Percentiles rank a stretch among this genome's conserved stretches.
These are phyloP conservation scores for Silurus aristotelis DNA, from an alignment of 2,797 vertebrate genomes.

Conservation along the genomic window DNA sequence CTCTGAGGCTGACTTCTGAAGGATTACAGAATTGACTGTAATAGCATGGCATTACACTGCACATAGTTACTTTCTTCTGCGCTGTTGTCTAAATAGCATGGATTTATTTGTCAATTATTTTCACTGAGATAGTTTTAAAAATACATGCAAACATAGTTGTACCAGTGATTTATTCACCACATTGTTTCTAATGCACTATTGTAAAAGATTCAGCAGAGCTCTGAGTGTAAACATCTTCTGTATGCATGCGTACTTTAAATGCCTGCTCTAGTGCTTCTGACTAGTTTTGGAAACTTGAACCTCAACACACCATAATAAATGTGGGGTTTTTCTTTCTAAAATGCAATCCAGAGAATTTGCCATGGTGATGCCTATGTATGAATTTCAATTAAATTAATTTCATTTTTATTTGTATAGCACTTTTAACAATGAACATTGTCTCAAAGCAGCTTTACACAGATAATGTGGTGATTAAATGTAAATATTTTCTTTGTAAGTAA, in stretches of 20 bases:
- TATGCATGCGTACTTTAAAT: not conserved
- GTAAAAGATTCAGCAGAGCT: not conserved
- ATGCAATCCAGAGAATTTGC: not conserved
- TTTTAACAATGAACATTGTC: too few relatives aligned
- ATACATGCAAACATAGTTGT: not conserved
- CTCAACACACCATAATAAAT: not conserved
- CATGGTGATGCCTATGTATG: not conserved
- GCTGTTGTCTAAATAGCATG: not conserved
- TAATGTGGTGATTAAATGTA: too few relatives aligned
- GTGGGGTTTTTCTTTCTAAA: not conserved
- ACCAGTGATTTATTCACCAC: not conserved
- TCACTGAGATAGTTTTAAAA: not conserved
- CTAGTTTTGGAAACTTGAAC: not conserved
- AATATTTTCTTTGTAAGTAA: too few relatives aligned
- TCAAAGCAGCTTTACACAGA: too few relatives aligned
- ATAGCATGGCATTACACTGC: not conserved
- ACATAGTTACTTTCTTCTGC: not conserved
- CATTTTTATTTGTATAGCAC: too few relatives aligned
- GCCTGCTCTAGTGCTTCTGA: not conserved
- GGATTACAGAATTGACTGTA: not conserved
- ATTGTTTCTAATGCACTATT: not conserved
- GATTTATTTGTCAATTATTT: slow-evolving; percentile 4
- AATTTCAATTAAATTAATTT: too few relatives aligned
- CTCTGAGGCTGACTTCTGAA: not conserved
- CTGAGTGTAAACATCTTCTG: too few relatives aligned